These are phyloP conservation scores for Epizoanthus ramosus DNA, from an alignment of 92 coral and sea anemone genomes.

Conservation along the genomic window DNA sequence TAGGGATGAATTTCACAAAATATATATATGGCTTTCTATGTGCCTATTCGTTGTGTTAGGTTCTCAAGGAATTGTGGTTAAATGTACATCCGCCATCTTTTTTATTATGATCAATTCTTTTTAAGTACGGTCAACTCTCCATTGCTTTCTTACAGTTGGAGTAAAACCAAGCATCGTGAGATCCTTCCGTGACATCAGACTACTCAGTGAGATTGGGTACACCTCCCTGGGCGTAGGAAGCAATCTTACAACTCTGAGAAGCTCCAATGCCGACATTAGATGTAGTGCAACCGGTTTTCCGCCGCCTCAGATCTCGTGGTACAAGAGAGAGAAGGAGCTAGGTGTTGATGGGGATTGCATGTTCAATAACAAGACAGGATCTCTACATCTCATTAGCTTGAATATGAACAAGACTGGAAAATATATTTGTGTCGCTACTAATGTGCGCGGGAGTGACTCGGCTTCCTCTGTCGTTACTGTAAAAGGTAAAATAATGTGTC, in stretches of 20 bases:
- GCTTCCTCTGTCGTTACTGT: slow-evolving; percentile 73
- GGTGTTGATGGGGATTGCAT: slow-evolving; percentile 51
- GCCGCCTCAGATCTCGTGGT: slow-evolving; percentile 71
- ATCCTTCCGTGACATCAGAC: slow-evolving; percentile 26
- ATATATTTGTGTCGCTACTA: slow-evolving; percentile 80
- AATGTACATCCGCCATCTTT: too few relatives aligned
- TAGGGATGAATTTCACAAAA: too few relatives aligned
- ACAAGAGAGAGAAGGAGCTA: slow-evolving; percentile 19
- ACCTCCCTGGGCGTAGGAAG: slow-evolving; percentile 21
- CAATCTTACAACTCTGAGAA: slow-evolving; percentile 24
- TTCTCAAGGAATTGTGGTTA: too few relatives aligned
- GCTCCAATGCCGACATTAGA: slow-evolving; percentile 48
- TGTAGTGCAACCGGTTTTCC: slow-evolving; percentile 90
- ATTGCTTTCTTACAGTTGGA: slow-evolving; percentile 10
- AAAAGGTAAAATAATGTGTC: slow-evolving; percentile 58
- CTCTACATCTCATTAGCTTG: slow-evolving; percentile 65
- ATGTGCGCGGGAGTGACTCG: slow-evolving; percentile 72
- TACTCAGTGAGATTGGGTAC: slow-evolving; percentile 10
- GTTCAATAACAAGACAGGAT: slow-evolving; percentile 57
- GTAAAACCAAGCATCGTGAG: slow-evolving; percentile 15
- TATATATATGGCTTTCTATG: too few relatives aligned
- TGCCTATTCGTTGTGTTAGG: too few relatives aligned
- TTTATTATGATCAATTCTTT: too few relatives aligned
- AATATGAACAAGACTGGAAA: slow-evolving; percentile 74
- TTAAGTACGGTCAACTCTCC: too few relatives aligned